A percentile compares a stretch with the other conserved stretches of the same genome.
phyloP scores from a whole-genome alignment of 1,140 invertebrate genomes.

The Elymnias hypermnestra region DNA sequence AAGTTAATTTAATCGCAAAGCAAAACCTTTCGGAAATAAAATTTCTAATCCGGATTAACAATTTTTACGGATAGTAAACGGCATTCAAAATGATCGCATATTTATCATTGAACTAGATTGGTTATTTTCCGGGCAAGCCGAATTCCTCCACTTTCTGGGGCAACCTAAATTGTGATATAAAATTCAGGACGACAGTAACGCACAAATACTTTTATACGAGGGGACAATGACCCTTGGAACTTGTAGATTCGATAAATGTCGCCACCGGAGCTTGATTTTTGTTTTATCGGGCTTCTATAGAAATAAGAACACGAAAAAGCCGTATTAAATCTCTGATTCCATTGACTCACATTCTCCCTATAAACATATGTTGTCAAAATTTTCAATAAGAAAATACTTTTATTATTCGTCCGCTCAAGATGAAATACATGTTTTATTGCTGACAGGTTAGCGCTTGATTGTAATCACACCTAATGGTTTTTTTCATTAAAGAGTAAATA shows the following conservation, averaged over 20 bases:
- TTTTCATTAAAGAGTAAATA: no score
- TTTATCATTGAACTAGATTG: not conserved
- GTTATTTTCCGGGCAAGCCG: not conserved
- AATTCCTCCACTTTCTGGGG: constrained; percentile 21
- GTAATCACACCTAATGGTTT: no score
- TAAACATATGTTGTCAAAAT: no score
- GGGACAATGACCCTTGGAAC: constrained; percentile 19
- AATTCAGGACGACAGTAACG: constrained; percentile 25
- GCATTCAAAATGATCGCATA: not conserved
- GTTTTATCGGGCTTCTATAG: not conserved
- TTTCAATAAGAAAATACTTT: no score
- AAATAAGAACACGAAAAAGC: not conserved
- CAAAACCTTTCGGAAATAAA: no score
- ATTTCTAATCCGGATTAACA: no score
- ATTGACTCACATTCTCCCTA: no score
- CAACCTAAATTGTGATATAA: constrained; percentile 23
- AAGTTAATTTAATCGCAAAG: no score
- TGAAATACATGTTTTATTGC: no score
- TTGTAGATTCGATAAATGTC: constrained; percentile 9
- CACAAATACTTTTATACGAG: constrained; percentile 15
- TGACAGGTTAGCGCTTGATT: no score
- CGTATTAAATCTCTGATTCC: not conserved
- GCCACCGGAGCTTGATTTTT: not conserved
- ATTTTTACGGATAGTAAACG: no score
- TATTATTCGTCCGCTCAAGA: no score